Conservation (phyloP, 2,888 invertebrate genomes). For the Isoperla grammatica region DNA sequence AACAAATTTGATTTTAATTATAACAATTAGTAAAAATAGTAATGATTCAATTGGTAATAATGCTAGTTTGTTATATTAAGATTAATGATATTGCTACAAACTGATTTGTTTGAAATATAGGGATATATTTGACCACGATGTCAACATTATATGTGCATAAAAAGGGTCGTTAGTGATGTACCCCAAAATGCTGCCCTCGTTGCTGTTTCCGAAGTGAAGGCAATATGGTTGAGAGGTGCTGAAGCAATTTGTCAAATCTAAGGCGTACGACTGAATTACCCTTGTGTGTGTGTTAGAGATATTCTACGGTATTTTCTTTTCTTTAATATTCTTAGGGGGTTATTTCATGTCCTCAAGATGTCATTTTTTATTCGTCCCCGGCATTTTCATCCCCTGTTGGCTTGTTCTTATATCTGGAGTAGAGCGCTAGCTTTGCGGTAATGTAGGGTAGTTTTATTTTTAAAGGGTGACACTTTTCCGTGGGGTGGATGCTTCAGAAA, state of each 20-base stretch:
- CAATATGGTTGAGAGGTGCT: constrained; percentile 8
- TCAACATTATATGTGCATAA: not conserved
- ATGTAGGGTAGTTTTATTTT: constrained; percentile 17
- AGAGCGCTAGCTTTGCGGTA: constrained; percentile 26
- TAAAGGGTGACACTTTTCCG: constrained; percentile 18
- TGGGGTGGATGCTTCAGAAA: constrained; percentile 15
- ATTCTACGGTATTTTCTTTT: constrained; percentile 6
- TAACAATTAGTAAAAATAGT: too few relatives aligned
- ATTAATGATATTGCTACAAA: too few relatives aligned
- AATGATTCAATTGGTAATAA: too few relatives aligned
- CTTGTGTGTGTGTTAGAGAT: not conserved
- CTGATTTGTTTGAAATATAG: too few relatives aligned
- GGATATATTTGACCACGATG: not conserved
- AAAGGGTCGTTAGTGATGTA: not conserved
- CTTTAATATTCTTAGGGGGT: constrained; percentile 13
- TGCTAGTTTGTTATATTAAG: too few relatives aligned
- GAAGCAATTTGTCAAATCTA: constrained; percentile 9
- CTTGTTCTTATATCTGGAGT: constrained; percentile 22
- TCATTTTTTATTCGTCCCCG: constrained; percentile 21
- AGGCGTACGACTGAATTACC: constrained; percentile 6
- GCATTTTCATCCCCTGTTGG: constrained; percentile 12
- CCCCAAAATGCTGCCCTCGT: not conserved
- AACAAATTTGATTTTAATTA: too few relatives aligned
- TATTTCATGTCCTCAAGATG: constrained; percentile 9
- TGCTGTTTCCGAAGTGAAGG: not conserved